Base-by-base conservation (phyloP, 2,888 invertebrate genomes). In the Noctua janthina region DNA sequence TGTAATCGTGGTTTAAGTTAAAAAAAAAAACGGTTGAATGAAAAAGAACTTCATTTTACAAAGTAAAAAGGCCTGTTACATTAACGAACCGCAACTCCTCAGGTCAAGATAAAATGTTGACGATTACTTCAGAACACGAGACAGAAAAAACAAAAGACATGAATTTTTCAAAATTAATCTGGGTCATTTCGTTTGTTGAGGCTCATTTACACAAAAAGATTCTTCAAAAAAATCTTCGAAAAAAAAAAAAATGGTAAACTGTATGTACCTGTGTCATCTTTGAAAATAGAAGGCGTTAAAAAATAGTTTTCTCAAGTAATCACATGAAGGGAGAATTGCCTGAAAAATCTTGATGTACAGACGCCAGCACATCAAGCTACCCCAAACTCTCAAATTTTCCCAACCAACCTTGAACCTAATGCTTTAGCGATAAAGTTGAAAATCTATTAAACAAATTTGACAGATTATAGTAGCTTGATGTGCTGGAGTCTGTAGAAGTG, bases 181-280 rank as follows among this genome's bases (percentile, higher is more conserved):
- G 15, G 23, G 0, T 35, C 29, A 79, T 72, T 85, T 54, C n/a
- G 13, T 85, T 78, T 46, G 7, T 76, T 20, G 59, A 23, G 46
- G 23, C 56, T 59, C 7, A n/a, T 67, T 72, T 29, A 76, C 59
- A 51, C 46, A 46, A 10, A 46, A 10, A 46, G 11, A 7, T 39
- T 54, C 43, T 43, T 43, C 43, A 17, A 49, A 2, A 49, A 49
- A 49, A 56, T 10, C 3, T 6, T 20, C 8, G 2, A 15, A 66
- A 39, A 39, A 11, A 35, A 20, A 59, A 59, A 56, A 7, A 54
- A 23, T 3, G 23, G 0, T 23, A 54, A 54, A 20, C 23, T 8
- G 2, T 8, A 20, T 54, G 54, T 20, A 46, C 8, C 7, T 10
- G 23, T 56, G 8, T 10, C 23, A 4, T 59, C n/a, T 29, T 62